Conservation (phyloP, 2,888 invertebrate species). For the Allophyes oxyacanthae region DNA sequence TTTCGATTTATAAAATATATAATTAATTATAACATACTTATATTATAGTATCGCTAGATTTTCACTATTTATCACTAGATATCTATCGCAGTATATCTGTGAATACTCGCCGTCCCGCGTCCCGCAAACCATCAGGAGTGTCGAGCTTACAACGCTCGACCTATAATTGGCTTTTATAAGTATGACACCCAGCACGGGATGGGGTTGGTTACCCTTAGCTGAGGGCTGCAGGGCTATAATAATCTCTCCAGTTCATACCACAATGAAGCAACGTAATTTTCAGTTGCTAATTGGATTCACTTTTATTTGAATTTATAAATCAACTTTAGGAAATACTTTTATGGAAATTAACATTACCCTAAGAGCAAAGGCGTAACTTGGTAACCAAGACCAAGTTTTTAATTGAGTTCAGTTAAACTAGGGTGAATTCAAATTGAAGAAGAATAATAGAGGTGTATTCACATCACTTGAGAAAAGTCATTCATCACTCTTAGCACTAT, state of each 20-base stretch:
- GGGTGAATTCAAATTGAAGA: conserved; percentile 35
- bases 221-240: too few relatives aligned
- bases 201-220: too few relatives aligned
- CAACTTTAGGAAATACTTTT: conserved; percentile 43
- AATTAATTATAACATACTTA: too few relatives aligned
- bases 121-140: too few relatives aligned
- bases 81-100: too few relatives aligned
- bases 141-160: too few relatives aligned
- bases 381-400: conserved; percentile 53
- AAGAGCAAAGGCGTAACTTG: conserved; percentile 48
- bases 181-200: too few relatives aligned
- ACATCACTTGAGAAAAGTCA: not conserved
- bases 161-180: too few relatives aligned
- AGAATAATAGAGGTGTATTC: conserved; percentile 33
- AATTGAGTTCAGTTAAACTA: conserved; percentile 51
- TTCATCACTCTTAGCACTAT: not conserved
- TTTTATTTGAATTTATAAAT: conserved; percentile 49
- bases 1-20: too few relatives aligned
- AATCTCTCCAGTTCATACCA: not conserved
- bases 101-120: too few relatives aligned
- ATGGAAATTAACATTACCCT: conserved; percentile 42
- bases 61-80: too few relatives aligned
- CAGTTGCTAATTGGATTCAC: conserved; percentile 24
- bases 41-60: too few relatives aligned
- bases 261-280: conserved; percentile 9